Conservation (phyloP, 1,140 invertebrate species). For the Schlechtendalia chinensis region DNA sequence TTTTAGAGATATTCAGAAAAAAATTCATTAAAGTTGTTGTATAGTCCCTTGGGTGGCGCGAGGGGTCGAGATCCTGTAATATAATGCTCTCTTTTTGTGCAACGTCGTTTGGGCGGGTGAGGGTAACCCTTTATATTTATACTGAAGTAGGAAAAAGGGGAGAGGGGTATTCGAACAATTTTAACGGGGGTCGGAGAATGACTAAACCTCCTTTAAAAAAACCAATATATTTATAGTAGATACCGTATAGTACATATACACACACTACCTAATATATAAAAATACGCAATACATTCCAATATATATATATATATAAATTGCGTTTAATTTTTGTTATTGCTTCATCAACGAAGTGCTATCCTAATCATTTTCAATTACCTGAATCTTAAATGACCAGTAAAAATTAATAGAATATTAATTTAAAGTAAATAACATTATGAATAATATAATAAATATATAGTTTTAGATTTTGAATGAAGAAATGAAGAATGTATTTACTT, state of each 20-base stretch:
- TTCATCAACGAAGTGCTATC: too few species aligned
- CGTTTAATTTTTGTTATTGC: too few species aligned
- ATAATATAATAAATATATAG: too few species aligned
- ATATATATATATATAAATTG: too few species aligned
- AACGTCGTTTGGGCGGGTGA: background rate
- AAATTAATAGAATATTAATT: too few species aligned
- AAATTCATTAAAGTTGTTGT: constrained; percentile 35
- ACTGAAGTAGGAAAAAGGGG: background rate
- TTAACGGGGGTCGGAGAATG: background rate
- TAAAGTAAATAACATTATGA: too few species aligned
- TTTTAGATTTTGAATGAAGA: too few species aligned
- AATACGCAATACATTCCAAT: too few species aligned
- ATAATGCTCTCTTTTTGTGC: background rate
- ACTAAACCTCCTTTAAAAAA: background rate
- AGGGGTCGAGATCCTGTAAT: constrained; percentile 12
- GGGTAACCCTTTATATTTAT: constrained; percentile 9
- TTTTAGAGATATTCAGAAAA: constrained; percentile 27
- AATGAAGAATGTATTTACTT: too few species aligned
- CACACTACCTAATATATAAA: too few species aligned
- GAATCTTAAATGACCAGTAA: too few species aligned
- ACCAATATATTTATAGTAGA: background rate
- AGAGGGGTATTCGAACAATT: background rate
- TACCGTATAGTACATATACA: background rate
- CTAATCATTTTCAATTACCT: too few species aligned
- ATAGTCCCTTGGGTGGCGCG: background rate